Conservation (phyloP, 1,140 invertebrate genomes). For the Platyura marginata region DNA sequence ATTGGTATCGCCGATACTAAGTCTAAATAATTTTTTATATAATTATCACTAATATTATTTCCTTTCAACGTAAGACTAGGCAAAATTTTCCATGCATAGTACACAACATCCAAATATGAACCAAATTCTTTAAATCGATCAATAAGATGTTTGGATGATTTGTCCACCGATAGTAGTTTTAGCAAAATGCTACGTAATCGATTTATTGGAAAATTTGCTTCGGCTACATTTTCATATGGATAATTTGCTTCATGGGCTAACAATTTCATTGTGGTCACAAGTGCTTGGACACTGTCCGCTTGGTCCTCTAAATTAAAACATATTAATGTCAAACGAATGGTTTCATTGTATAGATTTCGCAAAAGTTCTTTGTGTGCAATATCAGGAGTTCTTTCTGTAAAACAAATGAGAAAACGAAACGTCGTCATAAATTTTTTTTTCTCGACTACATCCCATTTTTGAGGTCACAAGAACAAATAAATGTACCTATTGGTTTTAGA, state of each 20-base stretch:
- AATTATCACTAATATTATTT: slow-evolving; percentile 34
- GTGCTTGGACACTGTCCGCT: slow-evolving; percentile 36
- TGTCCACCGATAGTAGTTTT: slow-evolving; percentile 31
- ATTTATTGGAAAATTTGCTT: slow-evolving; percentile 19
- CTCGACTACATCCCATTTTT: no score
- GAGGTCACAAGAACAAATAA: no score
- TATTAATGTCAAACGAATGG: slow-evolving; percentile 29
- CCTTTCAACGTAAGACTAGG: slow-evolving; percentile 26
- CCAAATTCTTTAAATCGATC: slow-evolving; percentile 40
- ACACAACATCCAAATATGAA: slow-evolving; percentile 40
- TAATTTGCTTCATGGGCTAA: slow-evolving; percentile 41
- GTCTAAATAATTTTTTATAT: slow-evolving; percentile 49
- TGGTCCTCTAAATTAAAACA: slow-evolving; percentile 30
- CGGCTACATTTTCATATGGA: slow-evolving; percentile 28
- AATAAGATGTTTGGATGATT: slow-evolving; percentile 30
- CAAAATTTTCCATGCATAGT: slow-evolving; percentile 35
- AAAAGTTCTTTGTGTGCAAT: slow-evolving; percentile 38
- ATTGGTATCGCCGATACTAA: slow-evolving; percentile 33
- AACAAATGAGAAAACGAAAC: no score
- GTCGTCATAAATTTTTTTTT: no score
- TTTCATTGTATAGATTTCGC: slow-evolving; percentile 36
- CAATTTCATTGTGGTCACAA: slow-evolving; percentile 44
- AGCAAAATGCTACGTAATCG: slow-evolving; percentile 31
- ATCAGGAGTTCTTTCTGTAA: slow-evolving; percentile 21
- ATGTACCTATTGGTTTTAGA: slow-evolving; percentile 27